These are phyloP conservation scores for Popillia japonica DNA, from an alignment of 1,140 invertebrate genomes.

Conservation along the genomic window DNA sequence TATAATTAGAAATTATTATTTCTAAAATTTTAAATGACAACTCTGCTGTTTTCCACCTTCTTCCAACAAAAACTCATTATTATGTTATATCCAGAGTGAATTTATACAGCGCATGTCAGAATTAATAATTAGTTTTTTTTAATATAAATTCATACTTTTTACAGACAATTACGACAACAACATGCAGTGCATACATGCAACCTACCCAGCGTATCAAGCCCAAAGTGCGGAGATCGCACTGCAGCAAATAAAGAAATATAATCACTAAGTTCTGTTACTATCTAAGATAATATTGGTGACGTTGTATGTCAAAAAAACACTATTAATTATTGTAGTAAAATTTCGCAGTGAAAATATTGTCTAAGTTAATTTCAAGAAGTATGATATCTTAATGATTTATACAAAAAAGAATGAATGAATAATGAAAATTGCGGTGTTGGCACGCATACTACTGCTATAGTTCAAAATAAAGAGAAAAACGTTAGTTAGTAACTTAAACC, in stretches of 20 bases:
- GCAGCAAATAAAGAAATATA: constrained; percentile 48
- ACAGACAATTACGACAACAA: background rate
- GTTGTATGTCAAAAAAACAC: no score
- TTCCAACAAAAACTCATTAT: no score
- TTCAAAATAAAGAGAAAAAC: background rate
- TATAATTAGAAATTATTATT: no score
- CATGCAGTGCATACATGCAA: constrained; percentile 54
- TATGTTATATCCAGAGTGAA: no score
- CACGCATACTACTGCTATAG: constrained; percentile 18
- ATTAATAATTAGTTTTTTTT: no score
- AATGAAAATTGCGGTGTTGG: constrained; percentile 12
- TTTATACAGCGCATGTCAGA: no score
- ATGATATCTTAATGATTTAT: background rate
- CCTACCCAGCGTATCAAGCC: constrained; percentile 75
- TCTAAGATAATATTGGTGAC: background rate
- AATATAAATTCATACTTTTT: no score
- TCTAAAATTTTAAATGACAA: no score
- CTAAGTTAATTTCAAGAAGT: background rate
- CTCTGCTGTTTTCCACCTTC: no score
- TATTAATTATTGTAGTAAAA: background rate
- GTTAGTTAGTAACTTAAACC: constrained; percentile 3
- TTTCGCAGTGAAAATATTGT: background rate
- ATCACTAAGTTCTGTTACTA: constrained; percentile 27
- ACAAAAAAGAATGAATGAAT: constrained; percentile 26
- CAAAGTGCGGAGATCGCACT: constrained; percentile 76